Evolutionary conservation across 2,797 vertebrate genomes (phyloP), one percentile per base, ranked within the genome.

Genomic region (Neoniphon sammara): DNA sequence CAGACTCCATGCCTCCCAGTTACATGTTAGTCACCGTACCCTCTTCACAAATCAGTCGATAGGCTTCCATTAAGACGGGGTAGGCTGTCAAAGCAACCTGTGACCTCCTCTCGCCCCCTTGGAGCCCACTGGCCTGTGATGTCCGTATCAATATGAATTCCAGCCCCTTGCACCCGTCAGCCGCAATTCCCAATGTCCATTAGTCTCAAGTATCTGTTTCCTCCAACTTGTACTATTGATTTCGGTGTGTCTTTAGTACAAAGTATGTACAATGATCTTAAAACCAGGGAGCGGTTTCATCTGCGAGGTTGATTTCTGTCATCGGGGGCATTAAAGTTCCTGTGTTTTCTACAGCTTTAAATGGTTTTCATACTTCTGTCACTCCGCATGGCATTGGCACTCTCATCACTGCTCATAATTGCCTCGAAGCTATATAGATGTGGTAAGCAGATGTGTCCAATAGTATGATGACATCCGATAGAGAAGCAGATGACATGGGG

Each of bases 161-260:
- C 94, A 92, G 91, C 93, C 93, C 91, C 88, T 91, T 88, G 91
- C 78, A 87, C 91, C 91, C 91, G 91, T 91, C 87, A 89, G 89
- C 93, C 89, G 89, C 87, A 92, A 94, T 94, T 93, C 90, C 87
- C 93, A 73, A 75, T 61, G 84, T 95, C 96, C 95, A 97, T 97
- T 97, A 98, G 96, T 93, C 91, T 96, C 95, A 90, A 90, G 76
- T 96, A 95, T 96, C 96, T 93, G 86, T 93, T 95, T 93, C 94
- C 93, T 93, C 91, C 84, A 89, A 92, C 92, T 93, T 91, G 77
- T 92, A 82, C 74, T 94, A 96, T 97, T 92, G 96, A 97, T 96
- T 95, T 91, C 11, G 21, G 61, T 72, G 78, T 79, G 86, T 90
- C 89, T 92, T 91, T 88, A 83, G 85, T 75, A 88, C 91, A 88